Conservation (phyloP, 2,888 invertebrate genomes). For the Labia minor region DNA sequence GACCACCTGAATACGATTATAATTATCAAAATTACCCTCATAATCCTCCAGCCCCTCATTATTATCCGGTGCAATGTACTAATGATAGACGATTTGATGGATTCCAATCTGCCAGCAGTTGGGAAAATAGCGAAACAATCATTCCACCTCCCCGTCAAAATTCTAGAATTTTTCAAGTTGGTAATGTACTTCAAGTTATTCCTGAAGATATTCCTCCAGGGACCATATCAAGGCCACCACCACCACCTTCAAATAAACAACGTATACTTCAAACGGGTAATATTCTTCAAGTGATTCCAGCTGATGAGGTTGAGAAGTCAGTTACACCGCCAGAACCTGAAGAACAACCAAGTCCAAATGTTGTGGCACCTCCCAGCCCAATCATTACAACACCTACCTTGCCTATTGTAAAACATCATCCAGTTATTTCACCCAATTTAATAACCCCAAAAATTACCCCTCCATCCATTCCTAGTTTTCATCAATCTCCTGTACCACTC, state of each 20-base stretch:
- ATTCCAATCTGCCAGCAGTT: not conserved
- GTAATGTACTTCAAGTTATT: slow-evolving; percentile 49
- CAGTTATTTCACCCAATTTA: not conserved
- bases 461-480: not conserved
- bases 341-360: not conserved
- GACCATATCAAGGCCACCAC: slow-evolving; percentile 20
- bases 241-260: slow-evolving; percentile 16
- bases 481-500: not conserved
- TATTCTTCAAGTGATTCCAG: slow-evolving; percentile 21
- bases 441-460: slow-evolving; percentile 16
- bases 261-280: slow-evolving; percentile 23
- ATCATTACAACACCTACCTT: not conserved
- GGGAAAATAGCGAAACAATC: not conserved
- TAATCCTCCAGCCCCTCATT: slow-evolving; percentile 15
- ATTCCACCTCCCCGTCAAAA: not conserved
- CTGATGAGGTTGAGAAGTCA: not conserved
- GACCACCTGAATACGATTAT: slow-evolving; percentile 9
- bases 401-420: not conserved
- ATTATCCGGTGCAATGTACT: not conserved
- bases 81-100: slow-evolving; percentile 14
- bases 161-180: slow-evolving; percentile 38
- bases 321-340: slow-evolving; percentile 14
- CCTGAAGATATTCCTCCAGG: slow-evolving; percentile 38
- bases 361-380: not conserved
- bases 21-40: slow-evolving; percentile 26